Conservation (phyloP, 2,113 vertebrate species). For the Mustelus asterias region DNA sequence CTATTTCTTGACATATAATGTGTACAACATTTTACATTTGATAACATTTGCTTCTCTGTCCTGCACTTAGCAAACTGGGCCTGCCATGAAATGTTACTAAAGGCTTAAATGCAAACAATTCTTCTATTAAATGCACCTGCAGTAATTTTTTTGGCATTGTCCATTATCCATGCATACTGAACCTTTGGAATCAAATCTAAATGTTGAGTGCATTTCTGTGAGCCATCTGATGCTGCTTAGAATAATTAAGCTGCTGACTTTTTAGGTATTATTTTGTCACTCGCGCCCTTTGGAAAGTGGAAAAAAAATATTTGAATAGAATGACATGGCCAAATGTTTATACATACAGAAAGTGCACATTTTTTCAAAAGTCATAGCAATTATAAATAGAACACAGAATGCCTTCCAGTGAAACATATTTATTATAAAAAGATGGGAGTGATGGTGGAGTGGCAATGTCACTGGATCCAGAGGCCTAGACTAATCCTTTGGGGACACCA, state of each 20-base stretch:
- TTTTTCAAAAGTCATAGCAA: not conserved
- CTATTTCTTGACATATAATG: not conserved
- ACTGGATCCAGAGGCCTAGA: too few relatives aligned
- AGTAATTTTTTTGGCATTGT: not conserved
- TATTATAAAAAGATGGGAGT: too few relatives aligned
- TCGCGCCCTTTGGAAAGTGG: not conserved
- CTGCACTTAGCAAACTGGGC: not conserved
- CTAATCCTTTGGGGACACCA: too few relatives aligned
- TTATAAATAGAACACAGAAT: not conserved
- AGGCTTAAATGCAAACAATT: not conserved
- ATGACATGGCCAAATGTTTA: not conserved
- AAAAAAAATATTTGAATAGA: not conserved
- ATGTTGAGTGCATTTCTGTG: constrained; percentile 6
- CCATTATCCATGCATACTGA: not conserved
- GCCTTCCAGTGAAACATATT: not conserved
- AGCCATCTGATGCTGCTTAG: not conserved
- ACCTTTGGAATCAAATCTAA: constrained; percentile 9
- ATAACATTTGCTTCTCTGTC: not conserved
- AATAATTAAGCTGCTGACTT: constrained; percentile 34
- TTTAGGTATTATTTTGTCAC: not conserved
- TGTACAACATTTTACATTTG: not conserved
- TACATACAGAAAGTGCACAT: not conserved
- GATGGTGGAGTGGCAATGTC: too few relatives aligned
- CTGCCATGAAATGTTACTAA: not conserved
- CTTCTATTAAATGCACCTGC: not conserved